Evolutionary conservation across 2,888 invertebrate species (phyloP).

Genomic region (Drosophila barbarae): DNA sequence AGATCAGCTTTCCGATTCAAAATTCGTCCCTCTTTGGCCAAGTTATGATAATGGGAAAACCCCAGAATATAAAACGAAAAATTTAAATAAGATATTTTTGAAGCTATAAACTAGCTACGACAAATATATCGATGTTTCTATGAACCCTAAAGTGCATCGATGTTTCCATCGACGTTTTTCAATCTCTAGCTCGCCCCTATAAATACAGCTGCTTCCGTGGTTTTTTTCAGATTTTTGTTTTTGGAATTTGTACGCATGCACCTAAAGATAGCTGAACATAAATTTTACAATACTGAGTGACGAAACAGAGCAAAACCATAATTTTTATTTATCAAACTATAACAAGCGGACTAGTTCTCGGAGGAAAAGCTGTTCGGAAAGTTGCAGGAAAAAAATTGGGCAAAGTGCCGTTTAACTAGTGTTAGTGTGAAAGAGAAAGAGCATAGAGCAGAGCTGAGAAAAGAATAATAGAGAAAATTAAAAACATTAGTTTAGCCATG

Average conservation of each 20-base stretch:
- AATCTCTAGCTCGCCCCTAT: too few relatives aligned
- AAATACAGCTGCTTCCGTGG: slow-evolving; percentile 3
- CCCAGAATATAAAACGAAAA: too few relatives aligned
- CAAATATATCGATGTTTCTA: too few relatives aligned
- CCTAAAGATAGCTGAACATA: too few relatives aligned
- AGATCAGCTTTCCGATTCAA: too few relatives aligned
- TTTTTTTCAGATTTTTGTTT: background rate
- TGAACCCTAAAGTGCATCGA: too few relatives aligned
- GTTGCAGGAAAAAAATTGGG: background rate
- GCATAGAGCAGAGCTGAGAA: slow-evolving; percentile 2
- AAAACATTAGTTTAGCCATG: slow-evolving; percentile 39
- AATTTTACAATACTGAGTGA: background rate
- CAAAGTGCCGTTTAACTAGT: slow-evolving; percentile 4
- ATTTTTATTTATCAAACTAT: background rate
- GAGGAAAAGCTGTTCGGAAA: background rate
- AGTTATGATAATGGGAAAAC: too few relatives aligned
- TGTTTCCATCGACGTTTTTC: too few relatives aligned
- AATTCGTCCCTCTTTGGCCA: too few relatives aligned
- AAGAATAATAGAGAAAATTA: slow-evolving; percentile 18
- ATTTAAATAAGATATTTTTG: too few relatives aligned
- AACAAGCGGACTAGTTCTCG: slow-evolving; percentile 1
- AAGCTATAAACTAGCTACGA: too few relatives aligned
- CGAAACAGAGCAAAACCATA: background rate
- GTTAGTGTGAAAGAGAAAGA: slow-evolving; percentile 5
- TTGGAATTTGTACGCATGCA: background rate